Base-by-base conservation (phyloP, 2,113 vertebrate species). In the Meleagris gallopavo region DNA sequence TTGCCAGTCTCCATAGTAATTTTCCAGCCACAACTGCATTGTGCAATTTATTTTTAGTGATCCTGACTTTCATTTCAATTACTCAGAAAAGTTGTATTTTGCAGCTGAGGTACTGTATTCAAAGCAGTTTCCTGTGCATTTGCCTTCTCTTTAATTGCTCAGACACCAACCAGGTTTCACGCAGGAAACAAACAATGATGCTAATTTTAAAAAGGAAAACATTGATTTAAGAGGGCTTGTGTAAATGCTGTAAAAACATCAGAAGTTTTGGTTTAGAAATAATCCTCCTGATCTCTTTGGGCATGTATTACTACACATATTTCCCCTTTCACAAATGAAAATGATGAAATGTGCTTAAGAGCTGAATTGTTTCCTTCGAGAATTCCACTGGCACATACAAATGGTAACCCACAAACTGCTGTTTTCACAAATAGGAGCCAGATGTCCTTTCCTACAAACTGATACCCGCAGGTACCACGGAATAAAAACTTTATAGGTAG, bases 141-240 rank as follows among this genome's bases (percentile, higher is more conserved):
- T 96, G 77, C 91, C 94, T 94, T 93, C 34, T 40, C 48, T 95
- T 94, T 61, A 77, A 93, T 95, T 95, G 85, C 91, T 72, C 85
- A 72, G 72, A 50, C 30, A 29, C 46, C 83, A 88, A 61, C 52
- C 38, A 75, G 13, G 61, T 95, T 96, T 95, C 88, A 91, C 83
- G 89, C 88, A 94, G 93, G 93, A 97, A 97, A 75, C 57, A 85
- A 74, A 70, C 55, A 74, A 9, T 0, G 11, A 57, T 64, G 55
- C 40, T 95, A 43, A 89, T 91, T 94, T 96, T 83, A 22, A 75
- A 93, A 95, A 95, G 61, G 89, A 94, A 95, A 94, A 86, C 13
- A 74, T 57, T 2, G 13, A 60, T 86, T 91, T 95, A 83, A 78
- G 76, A 83, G 65, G 79, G 89, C 81, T 95, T 78, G 40, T 72